Percentiles rank a stretch among this genome's conserved stretches.
Evolutionary conservation across 2,113 vertebrate species (phyloP).

Genomic region (Hydropotes inermis): DNA sequence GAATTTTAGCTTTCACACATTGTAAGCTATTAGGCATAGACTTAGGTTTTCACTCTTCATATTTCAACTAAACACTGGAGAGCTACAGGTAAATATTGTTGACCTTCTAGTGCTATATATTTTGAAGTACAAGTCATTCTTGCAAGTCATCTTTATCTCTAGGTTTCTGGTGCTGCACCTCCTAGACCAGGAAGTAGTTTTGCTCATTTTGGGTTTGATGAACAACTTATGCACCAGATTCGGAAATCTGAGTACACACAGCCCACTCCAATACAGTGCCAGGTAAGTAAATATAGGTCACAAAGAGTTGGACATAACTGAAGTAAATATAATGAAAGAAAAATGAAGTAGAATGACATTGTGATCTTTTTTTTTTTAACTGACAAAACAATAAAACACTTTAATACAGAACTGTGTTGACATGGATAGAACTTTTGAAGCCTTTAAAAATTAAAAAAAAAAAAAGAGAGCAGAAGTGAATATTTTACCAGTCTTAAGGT

Average conservation of each 20-base stretch:
- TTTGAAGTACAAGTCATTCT: slow-evolving; percentile 27
- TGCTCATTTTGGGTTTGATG: slow-evolving; percentile 97
- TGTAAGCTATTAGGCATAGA: neutral
- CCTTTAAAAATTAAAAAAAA: neutral
- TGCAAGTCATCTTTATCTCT: slow-evolving; percentile 67
- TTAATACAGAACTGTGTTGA: neutral
- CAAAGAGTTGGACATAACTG: neutral
- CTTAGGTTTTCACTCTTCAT: neutral
- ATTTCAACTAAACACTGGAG: neutral
- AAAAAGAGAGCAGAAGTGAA: neutral
- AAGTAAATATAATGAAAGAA: neutral
- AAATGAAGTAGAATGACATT: neutral
- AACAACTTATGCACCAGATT: slow-evolving; percentile 98
- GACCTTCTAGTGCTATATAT: neutral
- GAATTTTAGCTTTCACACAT: slow-evolving; percentile 2
- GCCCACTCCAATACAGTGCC: slow-evolving; percentile 98
- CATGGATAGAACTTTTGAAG: neutral
- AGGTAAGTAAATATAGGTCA: slow-evolving; percentile 82
- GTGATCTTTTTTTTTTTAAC: neutral
- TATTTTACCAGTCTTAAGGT: neutral
- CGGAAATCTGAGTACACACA: slow-evolving; percentile 99
- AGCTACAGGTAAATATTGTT: neutral
- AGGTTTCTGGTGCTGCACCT: slow-evolving; percentile 97
- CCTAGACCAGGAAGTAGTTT: slow-evolving; percentile 96
- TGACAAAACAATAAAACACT: neutral